Base-by-base conservation (phyloP, 2,888 invertebrate genomes). In the Cephus spinipes region DNA sequence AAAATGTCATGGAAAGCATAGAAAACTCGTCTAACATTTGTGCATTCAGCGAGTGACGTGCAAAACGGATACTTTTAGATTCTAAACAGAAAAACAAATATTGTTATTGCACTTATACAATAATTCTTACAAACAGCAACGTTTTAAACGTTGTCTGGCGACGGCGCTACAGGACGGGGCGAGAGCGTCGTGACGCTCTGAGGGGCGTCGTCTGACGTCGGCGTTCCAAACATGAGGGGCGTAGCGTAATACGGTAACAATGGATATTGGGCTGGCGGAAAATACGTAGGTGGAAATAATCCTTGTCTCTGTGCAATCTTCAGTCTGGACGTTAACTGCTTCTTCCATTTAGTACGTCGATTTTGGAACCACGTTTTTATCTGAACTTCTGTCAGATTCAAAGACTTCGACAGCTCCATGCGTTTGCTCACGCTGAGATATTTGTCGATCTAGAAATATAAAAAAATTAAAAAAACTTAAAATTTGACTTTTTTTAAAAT, bases 361-460 rank as follows among this genome's bases (percentile, higher is more conserved):
- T 98, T 98, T 92, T 98, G 98, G 90, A 98, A 98, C 98, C 98
- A 98, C 0, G 98, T 98, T 91, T 98, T 98, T 84, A 98, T 98
- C 92, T 98, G 98, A 0, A 98, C 98, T 92, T 98, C 98, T 0
- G 98, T 98, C 73, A 98, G 93, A 83, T 95, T 96, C 55, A 99
- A 92, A 0, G 96, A 95, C 91, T 97, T 97, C 0, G 98, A 98
- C 6, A 99, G 93, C 86, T 98, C 98, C 95, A 98, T 96, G 77
- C 99, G 93, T 91, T 98, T 99, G 87, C 97, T 97, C 0, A 99
- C 98, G 91, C 98, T 98, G 77, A 99, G 93, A 91, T 99, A 99
- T 91, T 99, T 98, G 93, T 99, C 98, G 77, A 96, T 93, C 95
- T 95, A 91, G 12, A 87, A 89, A 75, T 75, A 35, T 0, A 12